A percentile compares a stretch with the other conserved stretches of the same genome.
Conservation (phyloP, 2,888 invertebrate species). For the Pocota personata region DNA sequence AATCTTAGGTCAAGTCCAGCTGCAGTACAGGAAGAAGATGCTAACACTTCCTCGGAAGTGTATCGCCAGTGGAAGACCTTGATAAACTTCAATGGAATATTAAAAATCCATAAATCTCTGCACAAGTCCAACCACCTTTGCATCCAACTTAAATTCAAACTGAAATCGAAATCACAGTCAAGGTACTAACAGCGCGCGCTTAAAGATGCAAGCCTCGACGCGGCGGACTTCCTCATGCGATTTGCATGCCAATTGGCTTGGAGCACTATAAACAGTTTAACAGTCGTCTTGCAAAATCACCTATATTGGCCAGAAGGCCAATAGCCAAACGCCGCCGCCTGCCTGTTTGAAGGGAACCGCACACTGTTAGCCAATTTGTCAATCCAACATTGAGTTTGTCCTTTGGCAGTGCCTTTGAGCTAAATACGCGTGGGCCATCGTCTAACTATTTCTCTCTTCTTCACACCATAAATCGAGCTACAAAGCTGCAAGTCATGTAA, state of each 20-base stretch:
- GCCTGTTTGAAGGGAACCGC: constrained; percentile 49
- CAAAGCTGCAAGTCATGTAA: neutral
- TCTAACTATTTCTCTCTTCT: neutral
- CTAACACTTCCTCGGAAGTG: constrained; percentile 1
- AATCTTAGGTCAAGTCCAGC: neutral
- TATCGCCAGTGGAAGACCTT: constrained; percentile 22
- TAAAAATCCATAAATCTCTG: constrained; percentile 16
- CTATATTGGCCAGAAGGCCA: constrained; percentile 51
- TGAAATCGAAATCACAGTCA: constrained; percentile 58
- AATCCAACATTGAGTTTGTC: constrained; percentile 57
- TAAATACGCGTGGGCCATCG: constrained; percentile 51
- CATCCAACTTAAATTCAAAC: constrained; percentile 9
- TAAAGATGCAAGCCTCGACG: constrained; percentile 64
- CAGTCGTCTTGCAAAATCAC: constrained; percentile 60
- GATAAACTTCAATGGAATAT: constrained; percentile 15
- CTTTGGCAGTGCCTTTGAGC: constrained; percentile 65
- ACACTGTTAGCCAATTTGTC: constrained; percentile 40
- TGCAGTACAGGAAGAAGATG: neutral
- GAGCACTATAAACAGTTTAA: constrained; percentile 11
- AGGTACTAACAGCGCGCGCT: constrained; percentile 24
- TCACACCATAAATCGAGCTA: neutral
- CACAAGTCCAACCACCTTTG: constrained; percentile 31
- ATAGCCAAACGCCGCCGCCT: constrained; percentile 28
- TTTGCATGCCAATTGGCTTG: constrained; percentile 56
- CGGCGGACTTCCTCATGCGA: constrained; percentile 63